Conservation (phyloP, 2,797 vertebrate species). For the Tragelaphus eurycerus region DNA sequence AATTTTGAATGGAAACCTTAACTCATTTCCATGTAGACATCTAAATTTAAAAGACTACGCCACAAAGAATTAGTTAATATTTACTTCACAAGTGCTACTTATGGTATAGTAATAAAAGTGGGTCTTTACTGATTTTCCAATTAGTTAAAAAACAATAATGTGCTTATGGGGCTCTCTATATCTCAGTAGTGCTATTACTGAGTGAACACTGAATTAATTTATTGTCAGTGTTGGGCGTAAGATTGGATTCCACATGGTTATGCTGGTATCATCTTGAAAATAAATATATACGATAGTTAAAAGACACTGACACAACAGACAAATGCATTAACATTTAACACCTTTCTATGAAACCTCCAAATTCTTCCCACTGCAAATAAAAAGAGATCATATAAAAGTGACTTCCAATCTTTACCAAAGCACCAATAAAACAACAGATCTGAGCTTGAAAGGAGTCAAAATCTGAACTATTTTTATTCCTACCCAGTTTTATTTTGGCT, state of each 20-base stretch:
- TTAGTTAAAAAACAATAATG: background rate
- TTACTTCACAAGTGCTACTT: background rate
- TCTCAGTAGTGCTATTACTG: background rate
- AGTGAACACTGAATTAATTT: background rate
- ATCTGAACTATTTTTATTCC: background rate
- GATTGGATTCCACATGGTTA: background rate
- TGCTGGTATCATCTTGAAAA: background rate
- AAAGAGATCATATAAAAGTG: constrained; percentile 7
- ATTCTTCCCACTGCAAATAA: background rate
- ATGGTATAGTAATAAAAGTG: background rate
- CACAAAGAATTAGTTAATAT: background rate
- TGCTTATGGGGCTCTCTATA: background rate
- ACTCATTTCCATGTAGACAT: background rate
- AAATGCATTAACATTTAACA: background rate
- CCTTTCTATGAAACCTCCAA: background rate
- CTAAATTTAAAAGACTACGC: background rate
- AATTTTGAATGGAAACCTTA: background rate
- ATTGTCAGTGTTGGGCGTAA: background rate
- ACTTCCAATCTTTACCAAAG: background rate
- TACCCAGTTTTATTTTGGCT: background rate
- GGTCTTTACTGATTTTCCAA: background rate
- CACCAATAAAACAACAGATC: background rate
- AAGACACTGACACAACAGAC: background rate
- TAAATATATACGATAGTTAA: background rate
- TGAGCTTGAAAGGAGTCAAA: background rate